phyloP scores from a whole-genome alignment of 2,888 invertebrate species.

The Platerodrilus igneus region DNA sequence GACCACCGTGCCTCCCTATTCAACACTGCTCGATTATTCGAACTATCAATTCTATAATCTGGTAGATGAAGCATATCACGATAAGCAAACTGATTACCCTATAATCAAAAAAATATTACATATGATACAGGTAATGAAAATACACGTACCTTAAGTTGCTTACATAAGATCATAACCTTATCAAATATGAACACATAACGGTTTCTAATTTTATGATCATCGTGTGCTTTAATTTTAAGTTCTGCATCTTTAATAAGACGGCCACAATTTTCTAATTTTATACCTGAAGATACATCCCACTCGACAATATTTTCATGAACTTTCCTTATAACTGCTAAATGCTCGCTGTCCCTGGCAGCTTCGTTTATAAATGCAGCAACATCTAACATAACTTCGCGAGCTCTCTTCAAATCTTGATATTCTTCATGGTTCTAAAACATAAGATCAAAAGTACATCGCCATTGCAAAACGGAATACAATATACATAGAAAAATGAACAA shows the following conservation, averaged over 20 bases:
- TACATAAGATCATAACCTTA: constrained; percentile 92
- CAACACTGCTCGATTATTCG: constrained; percentile 59
- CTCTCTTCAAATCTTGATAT: constrained; percentile 73
- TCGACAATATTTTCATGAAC: constrained; percentile 84
- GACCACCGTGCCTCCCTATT: constrained; percentile 75
- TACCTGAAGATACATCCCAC: constrained; percentile 75
- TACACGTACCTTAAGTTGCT: constrained; percentile 65
- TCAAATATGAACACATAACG: constrained; percentile 97
- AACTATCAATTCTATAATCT: constrained; percentile 84
- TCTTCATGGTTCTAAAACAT: constrained; percentile 79
- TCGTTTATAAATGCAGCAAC: constrained; percentile 97
- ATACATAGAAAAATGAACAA: too few relatives aligned
- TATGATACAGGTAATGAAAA: constrained; percentile 5
- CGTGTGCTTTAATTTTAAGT: constrained; percentile 84
- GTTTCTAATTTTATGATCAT: constrained; percentile 77
- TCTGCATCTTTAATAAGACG: constrained; percentile 91
- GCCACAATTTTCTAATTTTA: constrained; percentile 84
- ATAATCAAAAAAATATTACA: constrained; percentile 24
- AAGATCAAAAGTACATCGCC: neutral
- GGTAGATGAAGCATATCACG: constrained; percentile 78
- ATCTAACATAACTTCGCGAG: constrained; percentile 94
- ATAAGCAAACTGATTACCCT: constrained; percentile 89
- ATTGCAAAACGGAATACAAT: constrained; percentile 3
- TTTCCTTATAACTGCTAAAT: constrained; percentile 81
- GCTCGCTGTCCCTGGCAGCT: constrained; percentile 94